A percentile compares a stretch with the other conserved stretches of the same genome.
phyloP scores from a whole-genome alignment of 1,140 invertebrate genomes.

The Proales similis region DNA sequence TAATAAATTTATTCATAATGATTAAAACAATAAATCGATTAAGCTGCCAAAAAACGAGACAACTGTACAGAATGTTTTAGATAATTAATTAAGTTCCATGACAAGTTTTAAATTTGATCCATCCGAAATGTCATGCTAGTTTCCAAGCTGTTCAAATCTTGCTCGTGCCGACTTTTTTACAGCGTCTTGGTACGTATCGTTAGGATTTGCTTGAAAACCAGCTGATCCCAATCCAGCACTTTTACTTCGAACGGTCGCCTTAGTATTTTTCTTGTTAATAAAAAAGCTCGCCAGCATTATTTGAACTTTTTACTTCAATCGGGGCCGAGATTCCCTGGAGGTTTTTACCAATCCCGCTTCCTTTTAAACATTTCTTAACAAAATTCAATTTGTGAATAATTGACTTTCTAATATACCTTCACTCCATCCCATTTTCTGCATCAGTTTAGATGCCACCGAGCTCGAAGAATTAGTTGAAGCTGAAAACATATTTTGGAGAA shows the following conservation, averaged over 20 bases:
- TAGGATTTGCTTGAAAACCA: background rate
- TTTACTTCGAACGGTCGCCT: background rate
- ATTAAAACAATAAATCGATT: background rate
- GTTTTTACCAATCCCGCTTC: conserved; percentile 80
- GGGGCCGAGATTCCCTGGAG: conserved; percentile 88
- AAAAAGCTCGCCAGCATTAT: too few relatives aligned
- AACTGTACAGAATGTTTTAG: background rate
- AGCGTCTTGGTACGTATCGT: background rate
- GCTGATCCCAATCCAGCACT: background rate
- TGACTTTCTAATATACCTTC: too few relatives aligned
- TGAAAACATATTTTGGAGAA: background rate
- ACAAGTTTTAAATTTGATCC: background rate
- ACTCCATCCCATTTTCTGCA: conserved; percentile 98
- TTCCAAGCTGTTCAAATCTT: background rate
- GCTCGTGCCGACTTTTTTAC: background rate
- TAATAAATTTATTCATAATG: background rate
- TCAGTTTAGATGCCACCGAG: conserved; percentile 58
- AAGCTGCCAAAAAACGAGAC: background rate
- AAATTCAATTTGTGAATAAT: too few relatives aligned
- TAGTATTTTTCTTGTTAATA: too few relatives aligned
- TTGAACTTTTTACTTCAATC: conserved; percentile 72
- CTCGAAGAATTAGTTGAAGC: too few relatives aligned
- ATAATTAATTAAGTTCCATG: background rate
- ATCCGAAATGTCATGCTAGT: background rate
- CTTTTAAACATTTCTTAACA: too few relatives aligned